Percentiles rank a stretch among this genome's conserved stretches.
These are phyloP conservation scores for Brachyhypopomus occidentalis DNA, from an alignment of 2,113 vertebrate species.

Conservation along the genomic window DNA sequence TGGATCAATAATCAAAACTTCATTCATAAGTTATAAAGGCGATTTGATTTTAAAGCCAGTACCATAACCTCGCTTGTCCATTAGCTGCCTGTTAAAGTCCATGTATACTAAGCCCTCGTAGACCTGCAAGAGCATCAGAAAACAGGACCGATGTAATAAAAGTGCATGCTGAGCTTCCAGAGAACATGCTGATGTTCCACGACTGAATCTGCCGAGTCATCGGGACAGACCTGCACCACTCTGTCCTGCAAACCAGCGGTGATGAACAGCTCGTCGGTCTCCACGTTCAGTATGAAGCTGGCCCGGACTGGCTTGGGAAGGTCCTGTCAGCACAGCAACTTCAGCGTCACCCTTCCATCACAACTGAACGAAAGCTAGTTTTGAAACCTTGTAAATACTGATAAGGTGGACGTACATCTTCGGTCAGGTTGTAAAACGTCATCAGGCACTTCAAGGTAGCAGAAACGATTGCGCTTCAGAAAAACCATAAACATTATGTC, in stretches of 20 bases:
- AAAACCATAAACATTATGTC: background rate
- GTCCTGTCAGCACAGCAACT: slow-evolving; percentile 67
- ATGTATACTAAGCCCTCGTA: slow-evolving; percentile 83
- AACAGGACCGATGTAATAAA: background rate
- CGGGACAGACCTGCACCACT: slow-evolving; percentile 75
- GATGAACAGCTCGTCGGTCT: slow-evolving; percentile 82
- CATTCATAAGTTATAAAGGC: background rate
- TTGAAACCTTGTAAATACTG: background rate
- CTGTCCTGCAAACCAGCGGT: slow-evolving; percentile 82
- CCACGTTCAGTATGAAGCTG: slow-evolving; percentile 82
- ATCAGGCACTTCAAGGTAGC: slow-evolving; percentile 81
- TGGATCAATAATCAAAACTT: background rate
- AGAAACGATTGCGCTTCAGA: slow-evolving; percentile 78
- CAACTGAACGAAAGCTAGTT: background rate
- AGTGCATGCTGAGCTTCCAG: too few relatives aligned
- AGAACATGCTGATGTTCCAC: slow-evolving; percentile 68
- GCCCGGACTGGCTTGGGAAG: slow-evolving; percentile 76
- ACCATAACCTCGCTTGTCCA: slow-evolving; percentile 79
- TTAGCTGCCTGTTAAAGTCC: slow-evolving; percentile 79
- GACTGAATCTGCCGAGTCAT: slow-evolving; percentile 53
- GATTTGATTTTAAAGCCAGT: slow-evolving; percentile 33
- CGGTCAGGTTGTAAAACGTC: slow-evolving; percentile 82
- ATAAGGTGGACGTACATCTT: slow-evolving; percentile 66
- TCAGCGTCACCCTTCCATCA: background rate
- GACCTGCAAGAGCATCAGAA: slow-evolving; percentile 65